Conservation (phyloP, 1,140 invertebrate genomes). For the Neoseiulus cucumeris region DNA sequence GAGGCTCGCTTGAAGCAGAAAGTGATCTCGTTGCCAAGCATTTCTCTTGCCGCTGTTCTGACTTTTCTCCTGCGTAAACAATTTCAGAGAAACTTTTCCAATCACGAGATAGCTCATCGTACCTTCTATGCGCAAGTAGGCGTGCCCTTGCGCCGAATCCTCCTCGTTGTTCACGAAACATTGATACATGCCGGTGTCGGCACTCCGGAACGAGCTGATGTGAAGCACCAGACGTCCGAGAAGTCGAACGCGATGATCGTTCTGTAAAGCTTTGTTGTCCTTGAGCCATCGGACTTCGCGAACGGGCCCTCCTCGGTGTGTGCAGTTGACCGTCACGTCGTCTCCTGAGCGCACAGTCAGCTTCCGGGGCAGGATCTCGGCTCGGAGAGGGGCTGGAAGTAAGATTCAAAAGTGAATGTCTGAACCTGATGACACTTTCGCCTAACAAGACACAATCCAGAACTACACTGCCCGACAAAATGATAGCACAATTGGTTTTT, state of each 20-base stretch:
- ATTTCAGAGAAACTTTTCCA: neutral
- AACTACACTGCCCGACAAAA: too few species aligned
- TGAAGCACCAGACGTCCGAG: constrained; percentile 18
- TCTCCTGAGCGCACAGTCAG: constrained; percentile 24
- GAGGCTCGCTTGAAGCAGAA: too few species aligned
- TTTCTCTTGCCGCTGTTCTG: too few species aligned
- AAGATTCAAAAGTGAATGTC: too few species aligned
- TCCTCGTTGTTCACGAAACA: constrained; percentile 27
- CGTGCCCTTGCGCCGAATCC: constrained; percentile 25
- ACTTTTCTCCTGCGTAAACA: too few species aligned
- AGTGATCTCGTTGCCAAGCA: too few species aligned
- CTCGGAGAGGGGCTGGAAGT: neutral
- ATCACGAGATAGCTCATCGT: constrained; percentile 20
- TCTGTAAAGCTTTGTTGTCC: constrained; percentile 15
- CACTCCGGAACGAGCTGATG: constrained; percentile 23
- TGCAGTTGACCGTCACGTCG: constrained; percentile 18
- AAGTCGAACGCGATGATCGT: constrained; percentile 7
- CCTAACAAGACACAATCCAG: too few species aligned
- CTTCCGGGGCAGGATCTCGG: constrained; percentile 21
- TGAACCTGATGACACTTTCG: too few species aligned
- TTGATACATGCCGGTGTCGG: constrained; percentile 32
- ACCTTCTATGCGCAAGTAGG: constrained; percentile 29
- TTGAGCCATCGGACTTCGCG: constrained; percentile 49
- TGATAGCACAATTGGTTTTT: too few species aligned
- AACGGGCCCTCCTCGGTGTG: constrained; percentile 44